Percentiles rank a stretch among this genome's conserved stretches.
phyloP scores from a whole-genome alignment of 2,888 invertebrate genomes.

The Temnothorax rugatulus region DNA sequence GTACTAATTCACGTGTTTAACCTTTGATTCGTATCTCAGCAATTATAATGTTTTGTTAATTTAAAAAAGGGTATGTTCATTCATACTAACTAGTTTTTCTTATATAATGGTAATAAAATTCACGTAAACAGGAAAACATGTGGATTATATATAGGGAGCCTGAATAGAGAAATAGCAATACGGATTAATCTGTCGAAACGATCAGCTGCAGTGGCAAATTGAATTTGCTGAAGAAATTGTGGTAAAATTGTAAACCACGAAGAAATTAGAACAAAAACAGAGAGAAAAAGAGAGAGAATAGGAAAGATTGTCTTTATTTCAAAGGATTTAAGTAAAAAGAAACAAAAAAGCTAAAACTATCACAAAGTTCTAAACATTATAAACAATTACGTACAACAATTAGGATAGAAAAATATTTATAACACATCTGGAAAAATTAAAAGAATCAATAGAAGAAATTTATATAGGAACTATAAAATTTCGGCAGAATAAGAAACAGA shows the following conservation, averaged over 20 bases:
- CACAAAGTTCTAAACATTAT: background rate
- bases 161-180: background rate
- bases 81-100: conserved; percentile 1
- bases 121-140: background rate
- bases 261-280: background rate
- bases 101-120: conserved; percentile 4
- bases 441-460: background rate
- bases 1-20: background rate
- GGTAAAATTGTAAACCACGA: background rate
- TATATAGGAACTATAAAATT: background rate
- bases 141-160: background rate
- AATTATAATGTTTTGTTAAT: conserved; percentile 4
- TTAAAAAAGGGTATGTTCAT: background rate
- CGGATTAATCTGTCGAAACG: background rate
- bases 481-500: background rate
- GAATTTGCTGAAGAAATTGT: background rate
- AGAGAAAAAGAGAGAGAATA: background rate
- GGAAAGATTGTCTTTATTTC: background rate
- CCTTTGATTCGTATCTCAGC: conserved; percentile 6
- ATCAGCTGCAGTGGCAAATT: background rate
- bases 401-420: background rate
- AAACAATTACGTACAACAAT: background rate
- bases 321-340: background rate
- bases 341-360: background rate
- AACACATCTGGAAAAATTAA: background rate